A percentile compares a stretch with the other conserved stretches of the same genome.
Conservation (phyloP, 2,113 vertebrate genomes). For the Menidia beryllina region DNA sequence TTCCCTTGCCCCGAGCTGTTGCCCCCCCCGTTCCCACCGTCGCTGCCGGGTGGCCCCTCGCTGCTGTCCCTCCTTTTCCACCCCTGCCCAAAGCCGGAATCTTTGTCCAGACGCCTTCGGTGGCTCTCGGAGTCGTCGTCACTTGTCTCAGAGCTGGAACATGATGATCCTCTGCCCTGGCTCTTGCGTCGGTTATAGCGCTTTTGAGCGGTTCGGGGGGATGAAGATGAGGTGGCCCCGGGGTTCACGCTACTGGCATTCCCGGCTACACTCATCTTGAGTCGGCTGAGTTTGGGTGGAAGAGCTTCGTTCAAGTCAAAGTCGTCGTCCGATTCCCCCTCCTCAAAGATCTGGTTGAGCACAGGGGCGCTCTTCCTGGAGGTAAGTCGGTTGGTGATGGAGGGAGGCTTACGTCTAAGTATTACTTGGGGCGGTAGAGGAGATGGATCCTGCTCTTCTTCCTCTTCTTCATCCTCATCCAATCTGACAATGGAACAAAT, state of each 20-base stretch:
- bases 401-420: constrained; percentile 91
- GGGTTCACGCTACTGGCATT: constrained; percentile 17
- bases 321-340: constrained; percentile 95
- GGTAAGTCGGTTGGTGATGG: constrained; percentile 94
- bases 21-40: constrained; percentile 84
- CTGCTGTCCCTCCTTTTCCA: constrained; percentile 95
- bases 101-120: constrained; percentile 90
- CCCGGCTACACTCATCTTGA: constrained; percentile 91
- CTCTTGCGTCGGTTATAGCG: constrained; percentile 94
- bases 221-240: constrained; percentile 66
- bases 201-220: constrained; percentile 90
- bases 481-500: constrained; percentile 73
- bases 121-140: constrained; percentile 96
- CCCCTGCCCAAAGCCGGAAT: constrained; percentile 88
- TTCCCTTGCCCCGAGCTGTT: constrained; percentile 83
- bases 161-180: constrained; percentile 94
- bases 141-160: constrained; percentile 97
- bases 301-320: constrained; percentile 95
- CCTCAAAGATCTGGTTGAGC: constrained; percentile 98
- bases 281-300: constrained; percentile 93
- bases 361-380: constrained; percentile 95
- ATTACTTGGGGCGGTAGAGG: constrained; percentile 90
- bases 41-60: constrained; percentile 92
- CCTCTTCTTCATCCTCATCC: constrained; percentile 96
- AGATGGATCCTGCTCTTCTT: constrained; percentile 90